phyloP scores from a whole-genome alignment of 1,140 invertebrate genomes.

The Drosophila malerkotliana region DNA sequence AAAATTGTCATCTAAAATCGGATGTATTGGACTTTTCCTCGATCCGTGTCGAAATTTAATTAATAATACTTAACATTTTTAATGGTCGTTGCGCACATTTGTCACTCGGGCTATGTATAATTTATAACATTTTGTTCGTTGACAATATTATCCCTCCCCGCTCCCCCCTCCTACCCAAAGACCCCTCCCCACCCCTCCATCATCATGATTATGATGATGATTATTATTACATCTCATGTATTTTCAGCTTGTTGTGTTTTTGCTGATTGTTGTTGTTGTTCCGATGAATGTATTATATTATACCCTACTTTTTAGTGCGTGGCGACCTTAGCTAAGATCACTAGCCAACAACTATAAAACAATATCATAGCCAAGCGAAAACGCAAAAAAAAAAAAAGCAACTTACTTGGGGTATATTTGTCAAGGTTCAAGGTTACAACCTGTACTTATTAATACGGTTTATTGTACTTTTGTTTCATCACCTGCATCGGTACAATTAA shows the following conservation, averaged over 20 bases:
- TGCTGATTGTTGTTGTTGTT: slow-evolving; percentile 40
- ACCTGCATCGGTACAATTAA: slow-evolving; percentile 40
- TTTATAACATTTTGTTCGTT: slow-evolving; percentile 62
- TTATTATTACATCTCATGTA: slow-evolving; percentile 56
- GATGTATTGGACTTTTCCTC: slow-evolving; percentile 1
- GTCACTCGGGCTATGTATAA: slow-evolving; percentile 52
- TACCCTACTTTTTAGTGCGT: slow-evolving; percentile 59
- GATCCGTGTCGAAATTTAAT: slow-evolving; percentile 31
- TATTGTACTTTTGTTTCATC: slow-evolving; percentile 80
- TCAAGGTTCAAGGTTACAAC: slow-evolving; percentile 80
- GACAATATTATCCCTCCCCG: slow-evolving; percentile 13
- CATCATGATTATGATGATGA: slow-evolving; percentile 30
- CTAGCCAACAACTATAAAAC: slow-evolving; percentile 23
- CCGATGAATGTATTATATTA: slow-evolving; percentile 62
- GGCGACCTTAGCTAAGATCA: slow-evolving; percentile 47
- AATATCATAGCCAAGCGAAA: background rate
- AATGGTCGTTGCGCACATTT: slow-evolving; percentile 40
- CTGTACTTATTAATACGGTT: slow-evolving; percentile 78
- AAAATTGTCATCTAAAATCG: no score
- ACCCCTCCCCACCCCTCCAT: background rate
- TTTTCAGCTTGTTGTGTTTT: slow-evolving; percentile 43
- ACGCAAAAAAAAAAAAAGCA: slow-evolving; percentile 15
- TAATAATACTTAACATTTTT: slow-evolving; percentile 48
- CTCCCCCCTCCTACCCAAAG: background rate
- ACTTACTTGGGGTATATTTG: slow-evolving; percentile 20